Percentiles rank a stretch among this genome's conserved stretches.
phyloP scores from a whole-genome alignment of 2,888 invertebrate genomes.

The Rhamphomyia laevipes region DNA sequence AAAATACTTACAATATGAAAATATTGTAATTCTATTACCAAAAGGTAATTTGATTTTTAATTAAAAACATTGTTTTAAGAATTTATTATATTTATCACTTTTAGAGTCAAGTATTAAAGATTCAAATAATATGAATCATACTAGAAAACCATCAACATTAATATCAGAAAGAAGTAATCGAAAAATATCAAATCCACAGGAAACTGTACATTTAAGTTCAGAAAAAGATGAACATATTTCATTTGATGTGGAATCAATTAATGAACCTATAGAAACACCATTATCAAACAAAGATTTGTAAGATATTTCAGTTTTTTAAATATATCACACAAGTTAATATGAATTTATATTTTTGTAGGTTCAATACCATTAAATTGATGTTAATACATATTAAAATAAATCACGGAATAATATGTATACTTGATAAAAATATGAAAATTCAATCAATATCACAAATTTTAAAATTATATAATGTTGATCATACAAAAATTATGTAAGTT shows the following conservation, averaged over 20 bases:
- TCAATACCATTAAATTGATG: too few species aligned
- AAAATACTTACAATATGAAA: too few species aligned
- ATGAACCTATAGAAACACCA: too few species aligned
- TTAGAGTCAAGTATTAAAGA: slow-evolving; percentile 8
- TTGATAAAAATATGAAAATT: too few species aligned
- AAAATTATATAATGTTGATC: too few species aligned
- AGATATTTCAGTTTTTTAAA: slow-evolving; percentile 6
- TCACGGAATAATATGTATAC: too few species aligned
- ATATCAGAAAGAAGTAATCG: slow-evolving; percentile 17
- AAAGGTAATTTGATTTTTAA: neutral
- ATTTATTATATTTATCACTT: neutral
- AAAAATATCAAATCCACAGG: slow-evolving; percentile 29
- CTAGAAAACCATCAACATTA: neutral
- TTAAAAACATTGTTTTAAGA: neutral
- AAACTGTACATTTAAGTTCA: slow-evolving; percentile 35
- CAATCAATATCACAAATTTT: too few species aligned
- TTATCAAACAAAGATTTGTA: too few species aligned
- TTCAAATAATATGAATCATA: neutral
- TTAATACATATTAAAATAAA: too few species aligned
- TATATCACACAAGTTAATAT: neutral
- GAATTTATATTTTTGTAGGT: too few species aligned
- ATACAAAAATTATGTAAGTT: too few species aligned
- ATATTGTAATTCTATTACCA: too few species aligned
- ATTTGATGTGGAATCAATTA: neutral
- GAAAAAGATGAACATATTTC: slow-evolving; percentile 30